Conservation (phyloP, 2,888 invertebrate genomes). For the Chelonus formosanus region DNA sequence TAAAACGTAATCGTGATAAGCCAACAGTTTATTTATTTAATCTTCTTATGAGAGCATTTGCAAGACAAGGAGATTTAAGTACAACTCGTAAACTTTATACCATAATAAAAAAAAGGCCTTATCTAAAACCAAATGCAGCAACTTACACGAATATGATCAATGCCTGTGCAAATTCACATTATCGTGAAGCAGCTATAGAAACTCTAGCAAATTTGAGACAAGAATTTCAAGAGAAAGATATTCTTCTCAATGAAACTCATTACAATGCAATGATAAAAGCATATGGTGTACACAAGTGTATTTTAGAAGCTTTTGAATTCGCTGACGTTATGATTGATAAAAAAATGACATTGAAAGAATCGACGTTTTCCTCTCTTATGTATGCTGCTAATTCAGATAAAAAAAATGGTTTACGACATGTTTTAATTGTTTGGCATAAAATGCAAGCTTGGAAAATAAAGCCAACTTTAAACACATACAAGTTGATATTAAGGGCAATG, state of each 20-base stretch:
- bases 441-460: constrained; percentile 73
- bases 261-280: constrained; percentile 93
- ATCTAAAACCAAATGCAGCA: constrained; percentile 72
- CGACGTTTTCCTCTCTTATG: constrained; percentile 81
- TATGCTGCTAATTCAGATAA: constrained; percentile 85
- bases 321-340: constrained; percentile 85
- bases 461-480: constrained; percentile 80
- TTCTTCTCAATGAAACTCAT: constrained; percentile 77
- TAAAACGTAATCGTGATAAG: constrained; percentile 79
- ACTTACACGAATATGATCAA: constrained; percentile 89
- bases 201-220: constrained; percentile 74
- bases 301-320: constrained; percentile 79
- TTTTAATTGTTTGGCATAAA: constrained; percentile 86
- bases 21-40: constrained; percentile 84
- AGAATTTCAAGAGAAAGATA: constrained; percentile 75
- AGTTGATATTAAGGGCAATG: constrained; percentile 80
- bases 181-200: constrained; percentile 72
- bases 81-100: constrained; percentile 86
- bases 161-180: constrained; percentile 85
- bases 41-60: constrained; percentile 84
- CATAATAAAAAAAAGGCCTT: constrained; percentile 80
- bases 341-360: constrained; percentile 70
- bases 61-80: constrained; percentile 82
- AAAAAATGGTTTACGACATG: constrained; percentile 82
- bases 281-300: constrained; percentile 84